A percentile compares a stretch with the other conserved stretches of the same genome.
These are phyloP conservation scores for Orchestia grillus DNA, from an alignment of 1,140 invertebrate species.

Conservation along the genomic window DNA sequence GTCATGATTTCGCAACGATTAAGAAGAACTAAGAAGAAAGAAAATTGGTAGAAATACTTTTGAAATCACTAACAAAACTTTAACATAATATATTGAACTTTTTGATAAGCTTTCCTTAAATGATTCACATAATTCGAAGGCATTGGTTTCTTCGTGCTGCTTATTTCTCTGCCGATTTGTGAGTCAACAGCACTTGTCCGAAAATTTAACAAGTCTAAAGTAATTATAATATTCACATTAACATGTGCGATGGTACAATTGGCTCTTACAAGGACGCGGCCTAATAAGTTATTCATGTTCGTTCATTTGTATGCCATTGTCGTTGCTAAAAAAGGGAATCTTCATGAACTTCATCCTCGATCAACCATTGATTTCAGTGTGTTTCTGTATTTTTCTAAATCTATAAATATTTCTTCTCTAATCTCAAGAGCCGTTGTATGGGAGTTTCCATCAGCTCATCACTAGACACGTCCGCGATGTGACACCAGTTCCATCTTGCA, in stretches of 20 bases:
- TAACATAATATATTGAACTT: not conserved
- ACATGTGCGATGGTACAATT: not conserved
- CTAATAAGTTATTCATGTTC: not conserved
- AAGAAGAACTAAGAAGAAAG: not conserved
- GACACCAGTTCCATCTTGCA: not conserved
- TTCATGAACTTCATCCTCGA: not conserved
- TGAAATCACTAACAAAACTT: not conserved
- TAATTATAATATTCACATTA: not conserved
- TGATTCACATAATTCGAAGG: not conserved
- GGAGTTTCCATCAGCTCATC: not conserved
- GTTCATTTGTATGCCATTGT: not conserved
- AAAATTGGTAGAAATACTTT: not conserved
- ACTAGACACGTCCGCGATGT: not conserved
- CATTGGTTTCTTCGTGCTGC: not conserved
- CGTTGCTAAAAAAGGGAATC: not conserved
- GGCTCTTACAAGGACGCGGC: not conserved
- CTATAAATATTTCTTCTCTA: not conserved
- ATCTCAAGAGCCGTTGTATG: not conserved
- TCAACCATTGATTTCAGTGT: not conserved
- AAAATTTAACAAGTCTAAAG: no score
- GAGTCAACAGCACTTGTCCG: not conserved
- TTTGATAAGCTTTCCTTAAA: not conserved
- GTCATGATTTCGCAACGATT: not conserved
- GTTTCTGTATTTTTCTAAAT: not conserved
- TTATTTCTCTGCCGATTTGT: not conserved